These are phyloP conservation scores for Azemiops feae DNA, from an alignment of 2,113 vertebrate genomes.

Conservation along the genomic window DNA sequence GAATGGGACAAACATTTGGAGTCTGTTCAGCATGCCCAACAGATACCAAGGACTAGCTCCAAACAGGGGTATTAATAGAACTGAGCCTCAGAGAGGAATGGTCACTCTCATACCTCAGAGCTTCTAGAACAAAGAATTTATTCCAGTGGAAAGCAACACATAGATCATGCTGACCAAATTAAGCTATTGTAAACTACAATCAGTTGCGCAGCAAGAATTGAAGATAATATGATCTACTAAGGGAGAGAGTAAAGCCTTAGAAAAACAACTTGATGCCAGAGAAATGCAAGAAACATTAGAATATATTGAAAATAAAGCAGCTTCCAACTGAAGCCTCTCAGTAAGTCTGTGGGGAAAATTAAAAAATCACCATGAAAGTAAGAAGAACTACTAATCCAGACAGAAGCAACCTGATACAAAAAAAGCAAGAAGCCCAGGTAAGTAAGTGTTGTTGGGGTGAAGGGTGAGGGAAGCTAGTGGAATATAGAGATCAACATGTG, in stretches of 20 bases:
- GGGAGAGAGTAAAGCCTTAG: neutral
- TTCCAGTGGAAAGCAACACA: slow-evolving; percentile 12
- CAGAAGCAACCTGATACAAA: neutral
- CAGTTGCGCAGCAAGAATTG: neutral
- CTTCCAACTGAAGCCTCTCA: neutral
- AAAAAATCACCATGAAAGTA: neutral
- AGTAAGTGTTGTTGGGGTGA: neutral
- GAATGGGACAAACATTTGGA: slow-evolving; percentile 9
- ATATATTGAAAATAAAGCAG: neutral
- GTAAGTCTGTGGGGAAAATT: neutral
- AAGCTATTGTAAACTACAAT: slow-evolving; percentile 56
- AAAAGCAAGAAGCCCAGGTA: slow-evolving; percentile 1
- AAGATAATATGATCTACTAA: neutral
- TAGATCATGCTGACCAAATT: slow-evolving; percentile 56
- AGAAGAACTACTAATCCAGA: neutral
- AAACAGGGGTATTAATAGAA: slow-evolving; percentile 58
- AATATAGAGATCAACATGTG: neutral
- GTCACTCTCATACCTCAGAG: slow-evolving; percentile 29
- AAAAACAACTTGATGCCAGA: neutral
- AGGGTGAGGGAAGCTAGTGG: neutral
- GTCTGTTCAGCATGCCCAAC: slow-evolving; percentile 6
- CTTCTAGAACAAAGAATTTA: neutral
- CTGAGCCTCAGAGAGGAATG: slow-evolving; percentile 22
- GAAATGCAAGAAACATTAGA: neutral
- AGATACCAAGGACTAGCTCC: slow-evolving; percentile 9